phyloP scores from a whole-genome alignment of 1,140 invertebrate species.

The Orius insidiosus region DNA sequence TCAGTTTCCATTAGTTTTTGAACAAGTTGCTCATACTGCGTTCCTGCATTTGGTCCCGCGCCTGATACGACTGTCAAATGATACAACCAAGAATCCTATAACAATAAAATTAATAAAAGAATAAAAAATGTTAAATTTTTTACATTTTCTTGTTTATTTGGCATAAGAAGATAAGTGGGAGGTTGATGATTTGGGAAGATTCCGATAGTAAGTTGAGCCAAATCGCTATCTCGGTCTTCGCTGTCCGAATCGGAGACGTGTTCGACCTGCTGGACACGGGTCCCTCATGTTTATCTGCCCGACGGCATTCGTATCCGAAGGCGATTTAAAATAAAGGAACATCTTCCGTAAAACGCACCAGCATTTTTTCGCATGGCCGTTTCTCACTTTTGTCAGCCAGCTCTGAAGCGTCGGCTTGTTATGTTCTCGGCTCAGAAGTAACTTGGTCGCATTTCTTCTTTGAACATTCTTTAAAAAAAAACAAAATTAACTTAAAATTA shows the following conservation, averaged over 20 bases:
- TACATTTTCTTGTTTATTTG: constrained; percentile 66
- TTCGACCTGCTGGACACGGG: constrained; percentile 82
- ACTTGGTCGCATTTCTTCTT: constrained; percentile 75
- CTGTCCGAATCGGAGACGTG: constrained; percentile 82
- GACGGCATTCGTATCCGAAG: constrained; percentile 77
- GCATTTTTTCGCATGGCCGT: constrained; percentile 86
- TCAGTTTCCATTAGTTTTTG: constrained; percentile 90
- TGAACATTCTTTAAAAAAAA: constrained; percentile 93
- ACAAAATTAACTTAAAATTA: no score
- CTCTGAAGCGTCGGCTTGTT: constrained; percentile 86
- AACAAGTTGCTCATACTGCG: constrained; percentile 85
- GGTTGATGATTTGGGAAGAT: constrained; percentile 84
- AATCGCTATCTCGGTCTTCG: constrained; percentile 63
- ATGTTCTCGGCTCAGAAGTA: constrained; percentile 75
- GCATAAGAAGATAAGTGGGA: constrained; percentile 79
- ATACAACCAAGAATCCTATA: constrained; percentile 91
- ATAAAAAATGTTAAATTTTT: no score
- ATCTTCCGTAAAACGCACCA: constrained; percentile 92
- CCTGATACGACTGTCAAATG: constrained; percentile 86
- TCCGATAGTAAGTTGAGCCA: constrained; percentile 63
- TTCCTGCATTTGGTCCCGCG: constrained; percentile 73
- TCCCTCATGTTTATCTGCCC: constrained; percentile 92
- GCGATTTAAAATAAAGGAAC: constrained; percentile 87
- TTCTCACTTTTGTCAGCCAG: constrained; percentile 88
- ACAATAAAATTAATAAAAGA: no score